These are phyloP conservation scores for Eolophus roseicapilla DNA, from an alignment of 2,113 vertebrate genomes.

Conservation along the genomic window DNA sequence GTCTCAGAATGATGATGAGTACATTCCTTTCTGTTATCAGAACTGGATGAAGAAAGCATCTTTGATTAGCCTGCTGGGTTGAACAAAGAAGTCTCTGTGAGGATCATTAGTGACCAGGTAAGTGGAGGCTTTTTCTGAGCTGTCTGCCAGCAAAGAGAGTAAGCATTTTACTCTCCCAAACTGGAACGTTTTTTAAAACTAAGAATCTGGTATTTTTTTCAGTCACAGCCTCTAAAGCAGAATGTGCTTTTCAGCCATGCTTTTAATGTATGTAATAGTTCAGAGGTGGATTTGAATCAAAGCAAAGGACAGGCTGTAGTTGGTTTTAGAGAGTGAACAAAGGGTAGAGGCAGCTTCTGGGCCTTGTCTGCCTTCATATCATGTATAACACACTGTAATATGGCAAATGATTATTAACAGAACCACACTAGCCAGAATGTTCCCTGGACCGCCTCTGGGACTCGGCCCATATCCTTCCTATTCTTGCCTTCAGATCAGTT, in stretches of 20 bases:
- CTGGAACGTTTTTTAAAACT: background rate
- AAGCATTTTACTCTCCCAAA: background rate
- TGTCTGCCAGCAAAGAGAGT: background rate
- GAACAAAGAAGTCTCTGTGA: background rate
- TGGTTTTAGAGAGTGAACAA: background rate
- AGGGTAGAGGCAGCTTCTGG: background rate
- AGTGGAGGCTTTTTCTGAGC: background rate
- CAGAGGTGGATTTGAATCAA: slow-evolving; percentile 1
- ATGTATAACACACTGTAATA: background rate
- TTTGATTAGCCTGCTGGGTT: slow-evolving; percentile 11
- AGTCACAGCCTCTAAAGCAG: background rate
- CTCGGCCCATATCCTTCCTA: background rate
- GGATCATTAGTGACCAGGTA: background rate
- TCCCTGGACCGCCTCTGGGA: background rate
- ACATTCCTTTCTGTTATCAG: background rate
- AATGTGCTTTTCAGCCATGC: background rate
- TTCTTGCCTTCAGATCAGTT: background rate
- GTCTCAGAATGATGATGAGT: background rate
- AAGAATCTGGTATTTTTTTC: background rate
- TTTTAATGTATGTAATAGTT: background rate
- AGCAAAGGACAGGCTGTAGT: background rate
- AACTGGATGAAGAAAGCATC: background rate
- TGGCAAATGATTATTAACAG: background rate
- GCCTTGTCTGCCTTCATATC: background rate
- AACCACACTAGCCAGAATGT: background rate